Evolutionary conservation across 2,797 vertebrate genomes (phyloP).

Genomic region (Coccyzus lansbergi): DNA sequence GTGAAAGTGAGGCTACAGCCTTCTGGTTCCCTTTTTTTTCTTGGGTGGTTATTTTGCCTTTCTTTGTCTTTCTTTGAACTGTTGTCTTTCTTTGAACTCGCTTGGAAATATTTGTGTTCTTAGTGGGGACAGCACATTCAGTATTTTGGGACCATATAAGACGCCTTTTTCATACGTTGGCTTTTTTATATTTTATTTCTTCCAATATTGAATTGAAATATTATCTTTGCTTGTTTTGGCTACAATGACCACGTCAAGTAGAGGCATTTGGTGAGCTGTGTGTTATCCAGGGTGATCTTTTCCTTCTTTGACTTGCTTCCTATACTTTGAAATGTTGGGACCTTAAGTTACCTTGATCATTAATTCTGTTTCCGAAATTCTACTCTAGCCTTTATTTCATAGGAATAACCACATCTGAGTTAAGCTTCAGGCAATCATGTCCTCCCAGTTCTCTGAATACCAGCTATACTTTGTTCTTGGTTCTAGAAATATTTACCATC

Average conservation of each 20-base stretch:
- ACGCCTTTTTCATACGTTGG: background rate
- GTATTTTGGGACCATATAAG: background rate
- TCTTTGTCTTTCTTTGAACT: background rate
- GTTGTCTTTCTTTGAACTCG: background rate
- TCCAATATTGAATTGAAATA: background rate
- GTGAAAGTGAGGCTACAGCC: background rate
- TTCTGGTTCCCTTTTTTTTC: background rate
- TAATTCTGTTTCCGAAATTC: slow-evolving; percentile 2
- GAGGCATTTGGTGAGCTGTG: background rate
- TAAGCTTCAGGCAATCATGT: background rate
- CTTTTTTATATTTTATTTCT: background rate
- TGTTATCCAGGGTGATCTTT: background rate
- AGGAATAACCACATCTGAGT: slow-evolving; percentile 3
- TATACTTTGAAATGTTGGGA: background rate
- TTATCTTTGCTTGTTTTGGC: background rate
- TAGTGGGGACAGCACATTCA: background rate
- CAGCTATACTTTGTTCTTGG: slow-evolving; percentile 2
- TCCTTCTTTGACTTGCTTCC: background rate
- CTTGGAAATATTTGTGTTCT: background rate
- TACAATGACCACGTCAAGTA: background rate
- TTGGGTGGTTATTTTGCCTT: background rate
- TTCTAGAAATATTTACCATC: slow-evolving; percentile 22
- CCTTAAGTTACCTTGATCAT: background rate
- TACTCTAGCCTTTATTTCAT: background rate
- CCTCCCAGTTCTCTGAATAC: background rate